Evolutionary conservation across 2,797 vertebrate genomes (phyloP), one percentile per base, ranked within the genome.

Genomic region (Echiichthys vipera): DNA sequence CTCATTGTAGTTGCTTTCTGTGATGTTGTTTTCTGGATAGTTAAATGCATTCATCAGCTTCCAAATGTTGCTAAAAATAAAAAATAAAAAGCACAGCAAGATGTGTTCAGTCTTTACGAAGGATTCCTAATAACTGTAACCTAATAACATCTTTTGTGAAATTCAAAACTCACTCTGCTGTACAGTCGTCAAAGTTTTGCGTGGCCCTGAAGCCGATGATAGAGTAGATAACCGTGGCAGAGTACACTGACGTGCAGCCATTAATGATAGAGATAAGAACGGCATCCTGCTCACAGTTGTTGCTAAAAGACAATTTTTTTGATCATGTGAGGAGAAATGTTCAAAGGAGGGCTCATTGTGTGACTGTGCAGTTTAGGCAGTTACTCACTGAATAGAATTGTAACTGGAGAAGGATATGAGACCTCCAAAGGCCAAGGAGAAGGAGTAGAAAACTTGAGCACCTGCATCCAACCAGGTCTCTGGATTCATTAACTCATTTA

Each of bases 341-440:
- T 27, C 2, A 20, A 29, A 20, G 39, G 15, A 15, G 3, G 2
- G 4, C 11, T 46, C 2, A 24, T 7, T 29, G 3, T 5, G 5
- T 32, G 1, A 50, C 29, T 22, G 22, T 42, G 10, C 7, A 43
- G 17, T 27, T 32, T 8, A 8, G 5, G 30, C 0, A 71, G 51
- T 22, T 30, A 96, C 97, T 96, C 92, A 99, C 98, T 97, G 96
- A 54, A 99, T 18, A 5, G 97, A 95, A 89, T 99, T 99, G 90
- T 99, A 99, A 89, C 98, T 99, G 88, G 98, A 99, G 92, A 99
- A 99, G 10, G 97, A 97, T 84, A 99, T 98, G 78, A 99, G 97
- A 12, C 97, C 97, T 47, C 98, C 98, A 5, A 97, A 98, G 18
- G 98, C 98, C 87, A 99, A 43, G 0, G 97, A 98, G 88, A 99